A percentile compares a stretch with the other conserved stretches of the same genome.
These are phyloP conservation scores for Galerucella nymphaeae DNA, from an alignment of 2,888 invertebrate species.

Conservation along the genomic window DNA sequence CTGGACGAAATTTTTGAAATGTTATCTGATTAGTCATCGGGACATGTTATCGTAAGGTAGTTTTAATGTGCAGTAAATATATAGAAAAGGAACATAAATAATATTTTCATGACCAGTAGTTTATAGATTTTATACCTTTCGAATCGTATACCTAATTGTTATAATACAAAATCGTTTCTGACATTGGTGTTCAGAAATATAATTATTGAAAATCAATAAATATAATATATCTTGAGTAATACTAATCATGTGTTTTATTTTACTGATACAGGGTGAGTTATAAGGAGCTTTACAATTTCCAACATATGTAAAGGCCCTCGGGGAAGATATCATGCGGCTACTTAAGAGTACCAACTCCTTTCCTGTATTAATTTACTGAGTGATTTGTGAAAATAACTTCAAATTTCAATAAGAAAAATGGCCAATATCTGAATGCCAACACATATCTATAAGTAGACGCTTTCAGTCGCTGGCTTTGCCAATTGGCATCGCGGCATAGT, in stretches of 20 bases:
- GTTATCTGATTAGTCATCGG: background rate
- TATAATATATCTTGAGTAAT: constrained; percentile 33
- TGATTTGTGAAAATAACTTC: too few species aligned
- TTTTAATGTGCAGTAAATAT: constrained; percentile 40
- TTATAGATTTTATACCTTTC: constrained; percentile 62
- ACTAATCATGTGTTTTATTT: constrained; percentile 5
- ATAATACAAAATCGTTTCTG: constrained; percentile 37
- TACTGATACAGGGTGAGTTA: too few species aligned
- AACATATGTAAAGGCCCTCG: too few species aligned
- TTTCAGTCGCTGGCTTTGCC: too few species aligned
- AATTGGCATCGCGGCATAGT: too few species aligned
- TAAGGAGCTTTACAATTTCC: too few species aligned
- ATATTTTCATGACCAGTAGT: constrained; percentile 64
- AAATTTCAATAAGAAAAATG: too few species aligned
- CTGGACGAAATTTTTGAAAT: constrained; percentile 12
- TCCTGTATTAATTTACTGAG: too few species aligned
- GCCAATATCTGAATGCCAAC: too few species aligned
- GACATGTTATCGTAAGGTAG: constrained; percentile 19
- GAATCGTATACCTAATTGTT: constrained; percentile 54
- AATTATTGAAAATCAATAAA: constrained; percentile 31
- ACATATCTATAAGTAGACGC: too few species aligned
- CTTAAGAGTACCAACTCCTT: too few species aligned
- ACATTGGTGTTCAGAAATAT: constrained; percentile 36
- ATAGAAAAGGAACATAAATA: constrained; percentile 50
- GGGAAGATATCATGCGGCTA: too few species aligned